Percentiles rank a stretch among this genome's conserved stretches.
Evolutionary conservation across 2,797 vertebrate species (phyloP).

Genomic region (Neosilurus hyrtlii): DNA sequence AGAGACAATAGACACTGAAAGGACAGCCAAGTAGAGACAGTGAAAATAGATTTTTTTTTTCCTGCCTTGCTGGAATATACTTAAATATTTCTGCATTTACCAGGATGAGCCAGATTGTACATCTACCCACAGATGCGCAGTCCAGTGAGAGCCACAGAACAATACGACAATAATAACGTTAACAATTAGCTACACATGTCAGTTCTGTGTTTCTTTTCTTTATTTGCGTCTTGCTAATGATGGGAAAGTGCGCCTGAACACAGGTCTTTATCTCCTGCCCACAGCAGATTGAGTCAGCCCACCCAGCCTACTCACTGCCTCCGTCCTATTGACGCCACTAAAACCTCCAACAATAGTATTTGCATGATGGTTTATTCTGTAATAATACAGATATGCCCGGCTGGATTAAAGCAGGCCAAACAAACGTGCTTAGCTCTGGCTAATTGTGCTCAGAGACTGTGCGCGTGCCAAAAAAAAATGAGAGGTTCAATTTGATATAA

Average conservation of each 20-base stretch:
- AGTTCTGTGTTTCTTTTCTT: conserved; percentile 74
- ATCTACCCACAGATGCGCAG: conserved; percentile 41
- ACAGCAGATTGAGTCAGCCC: conserved; percentile 85
- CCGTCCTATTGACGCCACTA: conserved; percentile 87
- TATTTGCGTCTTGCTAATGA: conserved; percentile 86
- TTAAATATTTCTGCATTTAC: conserved; percentile 33
- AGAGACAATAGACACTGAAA: not conserved
- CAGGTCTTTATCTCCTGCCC: conserved; percentile 89
- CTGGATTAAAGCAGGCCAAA: conserved; percentile 88
- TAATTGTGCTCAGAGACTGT: conserved; percentile 78
- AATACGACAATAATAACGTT: conserved; percentile 54
- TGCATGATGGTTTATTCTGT: conserved; percentile 88
- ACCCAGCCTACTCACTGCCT: conserved; percentile 84
- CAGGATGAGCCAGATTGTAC: conserved; percentile 36
- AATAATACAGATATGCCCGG: conserved; percentile 92
- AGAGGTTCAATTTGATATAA: conserved; percentile 85
- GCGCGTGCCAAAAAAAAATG: conserved; percentile 55
- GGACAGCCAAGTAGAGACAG: not conserved
- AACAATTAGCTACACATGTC: conserved; percentile 53
- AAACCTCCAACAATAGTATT: conserved; percentile 90
- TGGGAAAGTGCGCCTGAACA: conserved; percentile 82
- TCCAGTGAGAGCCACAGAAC: conserved; percentile 45
- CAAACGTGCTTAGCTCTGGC: conserved; percentile 77
- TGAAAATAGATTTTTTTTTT: not conserved
- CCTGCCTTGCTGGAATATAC: conserved; percentile 1